These are phyloP conservation scores for Engystomops pustulosus DNA, from an alignment of 2,113 vertebrate genomes.

Conservation along the genomic window DNA sequence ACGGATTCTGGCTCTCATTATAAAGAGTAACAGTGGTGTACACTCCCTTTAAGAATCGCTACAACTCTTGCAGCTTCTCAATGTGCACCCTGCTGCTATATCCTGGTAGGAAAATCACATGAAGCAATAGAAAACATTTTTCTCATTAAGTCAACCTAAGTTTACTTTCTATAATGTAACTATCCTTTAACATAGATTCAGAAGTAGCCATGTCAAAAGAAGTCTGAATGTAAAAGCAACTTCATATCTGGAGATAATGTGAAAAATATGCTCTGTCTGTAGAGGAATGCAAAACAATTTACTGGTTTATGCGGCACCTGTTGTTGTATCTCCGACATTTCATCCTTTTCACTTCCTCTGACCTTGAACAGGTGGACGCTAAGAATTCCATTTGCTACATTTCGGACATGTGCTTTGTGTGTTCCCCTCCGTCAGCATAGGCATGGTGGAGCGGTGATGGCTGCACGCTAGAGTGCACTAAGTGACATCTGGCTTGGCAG, in stretches of 20 bases:
- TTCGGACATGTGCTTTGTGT: neutral
- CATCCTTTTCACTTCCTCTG: neutral
- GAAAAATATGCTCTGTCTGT: neutral
- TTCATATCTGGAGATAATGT: neutral
- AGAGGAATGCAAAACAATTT: neutral
- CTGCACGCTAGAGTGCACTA: constrained; percentile 16
- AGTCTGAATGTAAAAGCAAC: neutral
- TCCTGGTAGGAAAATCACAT: too few relatives aligned
- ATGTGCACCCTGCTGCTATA: too few relatives aligned
- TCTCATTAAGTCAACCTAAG: too few relatives aligned
- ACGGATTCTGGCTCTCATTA: too few relatives aligned
- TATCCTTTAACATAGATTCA: neutral
- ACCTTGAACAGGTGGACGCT: neutral
- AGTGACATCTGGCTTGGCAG: constrained; percentile 30
- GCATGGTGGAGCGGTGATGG: constrained; percentile 39
- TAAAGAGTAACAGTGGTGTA: too few relatives aligned
- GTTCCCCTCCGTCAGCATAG: neutral
- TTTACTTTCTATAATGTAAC: neutral
- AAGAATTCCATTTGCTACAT: constrained; percentile 22
- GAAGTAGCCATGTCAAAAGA: neutral
- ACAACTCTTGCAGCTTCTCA: too few relatives aligned
- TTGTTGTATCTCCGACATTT: neutral
- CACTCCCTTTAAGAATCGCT: too few relatives aligned
- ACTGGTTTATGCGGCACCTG: neutral
- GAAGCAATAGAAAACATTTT: too few relatives aligned